A percentile compares a stretch with the other conserved stretches of the same genome.
phyloP scores from a whole-genome alignment of 2,888 invertebrate genomes.

The Cephus runcator region DNA sequence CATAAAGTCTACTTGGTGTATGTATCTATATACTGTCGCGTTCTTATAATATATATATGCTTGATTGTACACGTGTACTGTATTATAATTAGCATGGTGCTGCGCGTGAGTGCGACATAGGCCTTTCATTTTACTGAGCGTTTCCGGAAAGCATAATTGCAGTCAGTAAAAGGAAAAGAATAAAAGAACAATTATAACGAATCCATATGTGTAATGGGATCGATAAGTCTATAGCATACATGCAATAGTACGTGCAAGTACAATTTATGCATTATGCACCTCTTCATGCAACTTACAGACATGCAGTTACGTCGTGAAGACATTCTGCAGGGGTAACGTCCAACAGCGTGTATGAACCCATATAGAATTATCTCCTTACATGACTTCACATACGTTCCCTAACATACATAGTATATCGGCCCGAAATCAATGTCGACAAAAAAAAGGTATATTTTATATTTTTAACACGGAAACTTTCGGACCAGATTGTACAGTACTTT shows the following conservation, averaged over 20 bases:
- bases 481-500: background rate
- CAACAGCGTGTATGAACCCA: background rate
- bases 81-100: background rate
- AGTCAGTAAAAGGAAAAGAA: background rate
- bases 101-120: background rate
- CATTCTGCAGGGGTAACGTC: background rate
- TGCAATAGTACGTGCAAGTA: background rate
- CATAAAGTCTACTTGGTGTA: constrained; percentile 28
- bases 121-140: background rate
- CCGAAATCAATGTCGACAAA: background rate
- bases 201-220: background rate
- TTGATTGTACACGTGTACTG: background rate
- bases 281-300: background rate
- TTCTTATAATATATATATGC: constrained; percentile 1
- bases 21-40: background rate
- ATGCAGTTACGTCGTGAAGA: background rate
- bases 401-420: background rate
- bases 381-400: background rate
- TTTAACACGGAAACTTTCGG: background rate
- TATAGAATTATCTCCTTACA: background rate
- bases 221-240: background rate
- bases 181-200: background rate
- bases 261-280: background rate
- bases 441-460: background rate
- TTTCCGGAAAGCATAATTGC: constrained; percentile 1